phyloP scores from a whole-genome alignment of 2,113 vertebrate species.

The Panurus biarmicus region DNA sequence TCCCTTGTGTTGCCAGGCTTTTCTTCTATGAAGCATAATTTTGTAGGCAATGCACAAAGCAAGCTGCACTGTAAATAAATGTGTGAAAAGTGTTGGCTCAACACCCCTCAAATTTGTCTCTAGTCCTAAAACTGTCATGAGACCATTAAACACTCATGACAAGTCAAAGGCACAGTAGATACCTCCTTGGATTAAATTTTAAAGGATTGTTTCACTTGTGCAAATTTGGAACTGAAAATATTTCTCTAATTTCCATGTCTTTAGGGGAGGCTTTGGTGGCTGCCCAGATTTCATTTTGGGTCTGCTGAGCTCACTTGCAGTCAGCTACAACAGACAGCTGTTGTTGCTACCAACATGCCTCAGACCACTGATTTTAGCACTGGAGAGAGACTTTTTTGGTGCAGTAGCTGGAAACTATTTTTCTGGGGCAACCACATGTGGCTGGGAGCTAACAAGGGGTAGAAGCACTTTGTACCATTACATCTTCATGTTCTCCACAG shows the following conservation, averaged over 20 bases:
- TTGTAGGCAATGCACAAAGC: slow-evolving; percentile 5
- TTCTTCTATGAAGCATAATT: slow-evolving; percentile 1
- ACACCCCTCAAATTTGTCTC: background rate
- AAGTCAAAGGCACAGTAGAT: background rate
- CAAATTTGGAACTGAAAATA: background rate
- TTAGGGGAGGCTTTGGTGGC: background rate
- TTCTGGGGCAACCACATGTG: background rate
- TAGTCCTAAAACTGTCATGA: background rate
- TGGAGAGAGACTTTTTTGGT: background rate
- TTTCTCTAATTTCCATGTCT: background rate
- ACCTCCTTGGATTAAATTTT: background rate
- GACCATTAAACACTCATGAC: background rate
- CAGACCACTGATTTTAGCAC: background rate
- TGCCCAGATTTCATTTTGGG: background rate
- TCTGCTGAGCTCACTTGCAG: background rate
- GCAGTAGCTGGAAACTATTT: background rate
- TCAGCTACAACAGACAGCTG: too few relatives aligned
- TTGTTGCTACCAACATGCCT: background rate
- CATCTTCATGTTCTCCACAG: background rate
- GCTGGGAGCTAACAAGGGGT: background rate
- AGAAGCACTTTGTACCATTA: background rate
- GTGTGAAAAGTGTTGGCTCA: background rate
- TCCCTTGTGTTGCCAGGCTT: background rate
- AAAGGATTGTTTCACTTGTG: background rate
- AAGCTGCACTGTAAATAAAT: slow-evolving; percentile 31